A percentile compares a stretch with the other conserved stretches of the same genome.
These are phyloP conservation scores for Acrossocheilus fasciatus DNA, from an alignment of 2,797 vertebrate genomes.

Conservation along the genomic window DNA sequence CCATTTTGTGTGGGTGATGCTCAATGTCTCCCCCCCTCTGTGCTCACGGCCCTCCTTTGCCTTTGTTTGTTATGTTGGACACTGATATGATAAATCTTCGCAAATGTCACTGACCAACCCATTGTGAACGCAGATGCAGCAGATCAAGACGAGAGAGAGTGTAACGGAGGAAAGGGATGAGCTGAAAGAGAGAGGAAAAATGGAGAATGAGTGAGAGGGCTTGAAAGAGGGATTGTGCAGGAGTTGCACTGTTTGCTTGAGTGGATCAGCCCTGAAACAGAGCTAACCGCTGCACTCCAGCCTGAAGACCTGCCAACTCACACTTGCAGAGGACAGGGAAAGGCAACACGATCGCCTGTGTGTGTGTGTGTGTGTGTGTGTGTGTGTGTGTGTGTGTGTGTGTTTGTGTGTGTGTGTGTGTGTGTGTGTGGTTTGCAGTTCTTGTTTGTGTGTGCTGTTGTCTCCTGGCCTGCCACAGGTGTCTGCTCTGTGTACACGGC, in stretches of 20 bases:
- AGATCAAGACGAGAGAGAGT: slow-evolving; percentile 22
- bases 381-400: not conserved
- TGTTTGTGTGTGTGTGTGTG: not conserved
- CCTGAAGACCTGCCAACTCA: slow-evolving; percentile 33
- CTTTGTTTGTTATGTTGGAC: slow-evolving; percentile 56
- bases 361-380: not conserved
- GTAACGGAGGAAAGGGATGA: slow-evolving; percentile 15
- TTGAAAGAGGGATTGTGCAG: slow-evolving; percentile 30
- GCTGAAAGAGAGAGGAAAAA: not conserved
- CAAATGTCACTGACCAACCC: slow-evolving; percentile 59
- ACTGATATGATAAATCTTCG: slow-evolving; percentile 58
- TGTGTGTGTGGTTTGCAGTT: not conserved
- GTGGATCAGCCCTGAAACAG: slow-evolving; percentile 46
- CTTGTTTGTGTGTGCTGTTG: slow-evolving; percentile 2
- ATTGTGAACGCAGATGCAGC: slow-evolving; percentile 53
- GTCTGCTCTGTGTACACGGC: slow-evolving; percentile 44
- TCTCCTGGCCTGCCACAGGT: slow-evolving; percentile 47
- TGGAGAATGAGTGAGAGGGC: slow-evolving; percentile 12
- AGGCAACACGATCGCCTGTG: not conserved
- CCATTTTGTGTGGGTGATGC: slow-evolving; percentile 11
- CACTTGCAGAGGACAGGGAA: slow-evolving; percentile 8
- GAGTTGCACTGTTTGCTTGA: slow-evolving; percentile 28
- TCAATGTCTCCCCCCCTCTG: not conserved
- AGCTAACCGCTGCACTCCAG: slow-evolving; percentile 24
- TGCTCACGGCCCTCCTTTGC: slow-evolving; percentile 13